These are phyloP conservation scores for Mamestra brassicae DNA, from an alignment of 2,888 invertebrate genomes.

Conservation along the genomic window DNA sequence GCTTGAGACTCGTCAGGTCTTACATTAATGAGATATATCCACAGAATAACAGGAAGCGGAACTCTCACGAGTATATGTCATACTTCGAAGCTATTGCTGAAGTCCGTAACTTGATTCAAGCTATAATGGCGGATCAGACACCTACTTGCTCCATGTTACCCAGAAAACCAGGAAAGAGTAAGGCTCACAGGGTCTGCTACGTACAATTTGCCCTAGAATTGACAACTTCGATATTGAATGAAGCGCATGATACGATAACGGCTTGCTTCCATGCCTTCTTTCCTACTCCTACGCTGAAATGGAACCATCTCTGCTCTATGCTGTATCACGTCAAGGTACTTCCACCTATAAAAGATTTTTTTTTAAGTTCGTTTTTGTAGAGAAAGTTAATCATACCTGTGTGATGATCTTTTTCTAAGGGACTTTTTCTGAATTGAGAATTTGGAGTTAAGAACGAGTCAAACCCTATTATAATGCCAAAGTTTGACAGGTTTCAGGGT, in stretches of 20 bases:
- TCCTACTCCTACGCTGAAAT: slow-evolving; percentile 97
- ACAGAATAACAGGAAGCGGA: slow-evolving; percentile 90
- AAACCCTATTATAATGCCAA: too few species aligned
- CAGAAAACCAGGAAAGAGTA: slow-evolving; percentile 81
- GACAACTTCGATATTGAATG: slow-evolving; percentile 95
- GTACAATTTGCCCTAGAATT: slow-evolving; percentile 91
- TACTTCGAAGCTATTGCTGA: slow-evolving; percentile 97
- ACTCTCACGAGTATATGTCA: slow-evolving; percentile 93
- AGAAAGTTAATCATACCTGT: too few species aligned
- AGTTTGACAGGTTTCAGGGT: too few species aligned
- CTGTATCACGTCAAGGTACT: slow-evolving; percentile 91
- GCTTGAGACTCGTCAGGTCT: slow-evolving; percentile 94
- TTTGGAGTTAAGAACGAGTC: too few species aligned
- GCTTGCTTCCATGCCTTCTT: slow-evolving; percentile 99
- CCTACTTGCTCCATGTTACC: slow-evolving; percentile 83
- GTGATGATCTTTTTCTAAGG: too few species aligned
- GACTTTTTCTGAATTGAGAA: too few species aligned
- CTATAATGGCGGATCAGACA: slow-evolving; percentile 94
- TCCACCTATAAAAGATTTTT: too few species aligned
- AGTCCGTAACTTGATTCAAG: slow-evolving; percentile 94
- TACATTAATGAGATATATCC: slow-evolving; percentile 98
- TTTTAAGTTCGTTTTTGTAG: too few species aligned
- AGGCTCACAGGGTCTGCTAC: slow-evolving; percentile 83
- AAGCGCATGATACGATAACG: slow-evolving; percentile 97
- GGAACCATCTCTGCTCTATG: slow-evolving; percentile 97